Evolutionary conservation across 2,888 invertebrate species (phyloP).

Genomic region (Eupithecia exiguata): DNA sequence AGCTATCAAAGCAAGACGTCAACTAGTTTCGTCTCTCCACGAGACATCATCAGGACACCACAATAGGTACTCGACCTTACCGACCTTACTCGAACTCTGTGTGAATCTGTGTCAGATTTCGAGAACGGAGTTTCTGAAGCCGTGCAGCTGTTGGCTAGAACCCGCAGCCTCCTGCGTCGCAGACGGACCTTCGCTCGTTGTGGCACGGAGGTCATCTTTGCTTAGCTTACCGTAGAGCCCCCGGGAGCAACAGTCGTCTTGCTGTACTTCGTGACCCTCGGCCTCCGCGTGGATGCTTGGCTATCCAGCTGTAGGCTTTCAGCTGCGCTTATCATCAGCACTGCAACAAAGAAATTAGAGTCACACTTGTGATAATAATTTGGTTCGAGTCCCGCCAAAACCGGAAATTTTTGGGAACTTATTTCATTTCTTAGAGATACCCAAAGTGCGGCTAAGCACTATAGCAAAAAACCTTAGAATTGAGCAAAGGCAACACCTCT

Average conservation of each 20-base stretch:
- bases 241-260: conserved; percentile 79
- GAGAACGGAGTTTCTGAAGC: conserved; percentile 36
- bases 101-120: too few species aligned
- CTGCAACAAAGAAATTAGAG: conserved; percentile 47
- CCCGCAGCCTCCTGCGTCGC: not conserved
- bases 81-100: too few species aligned
- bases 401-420: too few species aligned
- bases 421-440: too few species aligned
- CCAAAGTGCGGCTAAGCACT: too few species aligned
- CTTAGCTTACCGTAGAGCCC: conserved; percentile 70
- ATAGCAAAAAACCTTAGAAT: too few species aligned
- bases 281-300: conserved; percentile 85
- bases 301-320: conserved; percentile 82
- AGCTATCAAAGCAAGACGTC: too few species aligned
- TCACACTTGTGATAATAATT: not conserved
- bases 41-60: too few species aligned
- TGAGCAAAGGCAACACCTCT: too few species aligned
- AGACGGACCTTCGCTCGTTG: not conserved
- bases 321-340: conserved; percentile 74
- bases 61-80: too few species aligned
- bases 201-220: not conserved
- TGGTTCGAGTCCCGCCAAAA: too few species aligned
- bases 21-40: too few species aligned
- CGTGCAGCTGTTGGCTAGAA: conserved; percentile 80
- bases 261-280: conserved; percentile 86